Base-by-base conservation (phyloP, 2,797 vertebrate genomes). In the Orientallactaga sibirica region DNA sequence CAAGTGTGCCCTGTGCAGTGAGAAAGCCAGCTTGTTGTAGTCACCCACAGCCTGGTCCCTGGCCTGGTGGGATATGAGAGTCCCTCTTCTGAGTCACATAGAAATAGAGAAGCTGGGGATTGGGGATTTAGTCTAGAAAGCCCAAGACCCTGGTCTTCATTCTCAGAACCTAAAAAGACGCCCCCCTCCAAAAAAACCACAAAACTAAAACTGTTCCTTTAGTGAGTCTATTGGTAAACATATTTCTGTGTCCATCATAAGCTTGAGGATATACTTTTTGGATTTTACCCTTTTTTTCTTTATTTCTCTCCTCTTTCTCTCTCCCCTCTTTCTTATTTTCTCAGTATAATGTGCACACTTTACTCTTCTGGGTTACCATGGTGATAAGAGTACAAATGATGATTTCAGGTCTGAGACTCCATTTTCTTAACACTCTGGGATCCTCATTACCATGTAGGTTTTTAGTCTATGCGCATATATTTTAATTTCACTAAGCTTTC, bases 401-500 rank as follows among this genome's bases (percentile, higher is more conserved):
- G 41, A 64, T 86, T 86, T 90, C 18, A 73, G 10, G 62, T 81
- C 66, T 81, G 14, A 88, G 83, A 52, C 0, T 41, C 71, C 29
- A 61, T 89, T 93, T 85, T 79, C 76, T 79, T 55, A 86, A 43
- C 74, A 78, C 18, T 66, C 29, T 78, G 41, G 24, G 19, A 90
- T 62, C 52, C 64, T 9, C 80, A 58, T 79, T 62, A n/a, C 22
- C 62, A 88, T 88, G 22, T 15, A 74, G 37, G 5, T 68, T 85
- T 78, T 91, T 48, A 67, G 55, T 58, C 18, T 87, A 7, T 77
- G 61, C 64, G 52, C 3, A 4, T 82, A 48, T 70, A 58, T 95
- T 94, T 91, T 81, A 10, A 83, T 89, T 78, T 76, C 33, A 84
- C 52, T 80, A 1, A 86, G 20, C 64, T 64, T 96, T 43, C 41